Evolutionary conservation across 64 coral and sea anemone genomes (phyloP).

Genomic region (Montipora foliosa): DNA sequence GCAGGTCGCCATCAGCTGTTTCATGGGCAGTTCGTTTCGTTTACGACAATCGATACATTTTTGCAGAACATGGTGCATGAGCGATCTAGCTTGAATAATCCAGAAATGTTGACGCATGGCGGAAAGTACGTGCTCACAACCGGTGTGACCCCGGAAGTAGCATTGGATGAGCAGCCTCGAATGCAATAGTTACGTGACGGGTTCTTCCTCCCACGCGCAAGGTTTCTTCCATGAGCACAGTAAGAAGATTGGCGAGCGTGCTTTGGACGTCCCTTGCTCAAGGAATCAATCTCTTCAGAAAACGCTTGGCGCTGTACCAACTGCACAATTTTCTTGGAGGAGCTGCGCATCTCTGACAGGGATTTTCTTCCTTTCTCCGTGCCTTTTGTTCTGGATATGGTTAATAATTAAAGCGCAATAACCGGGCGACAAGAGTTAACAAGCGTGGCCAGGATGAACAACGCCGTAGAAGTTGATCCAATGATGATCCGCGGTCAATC

Average conservation of each 20-base stretch:
- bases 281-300: no score
- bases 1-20: constrained; percentile 67
- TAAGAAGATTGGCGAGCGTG: constrained; percentile 6
- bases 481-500: not conserved
- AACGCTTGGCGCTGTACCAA: no score
- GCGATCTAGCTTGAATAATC: constrained; percentile 19
- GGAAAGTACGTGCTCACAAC: constrained; percentile 34
- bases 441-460: not conserved
- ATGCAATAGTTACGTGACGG: not conserved
- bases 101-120: constrained; percentile 42
- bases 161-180: not conserved
- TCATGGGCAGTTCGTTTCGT: constrained; percentile 14
- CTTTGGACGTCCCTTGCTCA: not conserved
- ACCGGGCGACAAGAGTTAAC: not conserved
- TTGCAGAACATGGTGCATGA: not conserved
- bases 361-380: not conserved
- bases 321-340: no score
- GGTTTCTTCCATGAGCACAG: not conserved
- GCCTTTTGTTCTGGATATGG: not conserved
- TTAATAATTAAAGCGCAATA: not conserved
- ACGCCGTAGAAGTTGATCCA: not conserved
- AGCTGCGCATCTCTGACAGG: not conserved
- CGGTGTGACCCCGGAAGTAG: constrained; percentile 38
- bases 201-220: constrained; percentile 16
- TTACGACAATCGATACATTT: constrained; percentile 37